Base-by-base conservation (phyloP, 2,113 vertebrate species). In the Chloroceryle aenea region DNA sequence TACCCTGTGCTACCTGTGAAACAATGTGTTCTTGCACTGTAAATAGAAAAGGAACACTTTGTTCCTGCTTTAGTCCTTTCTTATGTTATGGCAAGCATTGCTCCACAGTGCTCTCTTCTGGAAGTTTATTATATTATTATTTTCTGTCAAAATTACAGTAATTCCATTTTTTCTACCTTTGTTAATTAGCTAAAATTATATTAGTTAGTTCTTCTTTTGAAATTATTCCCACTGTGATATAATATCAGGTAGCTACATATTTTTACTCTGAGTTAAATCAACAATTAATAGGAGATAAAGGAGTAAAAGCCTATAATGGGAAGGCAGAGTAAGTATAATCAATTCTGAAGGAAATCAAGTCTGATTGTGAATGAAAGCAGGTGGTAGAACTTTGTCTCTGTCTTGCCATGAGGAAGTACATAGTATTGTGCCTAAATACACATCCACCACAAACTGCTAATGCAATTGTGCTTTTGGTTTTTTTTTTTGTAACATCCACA, bases 71-170 rank as follows among this genome's bases (percentile, higher is more conserved):
- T 34, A 58, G 52, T 10, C 22, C 29, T 63, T 66, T 52, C 62
- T 71, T 85, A 29, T 42, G 14, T 55, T 63, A 48, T 4, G 23
- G 19, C 45, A 81, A 40, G 68, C 36, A 40, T 91, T 95, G 76
- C 87, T 88, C 87, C 58, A 52, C 63, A 94, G 90, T 95, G 97
- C 95, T 82, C 96, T 97, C 97, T 97, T 69, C 94, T 97, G 97
- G 89, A 89, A 92, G 55, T 85, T 69, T 84, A 26, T 30, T 53
- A 17, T 56, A 12, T 72, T 80, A 43, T 10, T 0, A 40, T 78
- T 78, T 45, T 80, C 43, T 71, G 30, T 29, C 22, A 81, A 88
- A 92, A 78, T 59, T 27, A 12, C 7, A 59, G 40, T 22, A 64
- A 55, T 74, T 87, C 12, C 0, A 2, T 10, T 53, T 50, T 71